Evolutionary conservation across 1,140 invertebrate genomes (phyloP), one percentile per base, ranked within the genome.

Genomic region (Danaus plexippus): DNA sequence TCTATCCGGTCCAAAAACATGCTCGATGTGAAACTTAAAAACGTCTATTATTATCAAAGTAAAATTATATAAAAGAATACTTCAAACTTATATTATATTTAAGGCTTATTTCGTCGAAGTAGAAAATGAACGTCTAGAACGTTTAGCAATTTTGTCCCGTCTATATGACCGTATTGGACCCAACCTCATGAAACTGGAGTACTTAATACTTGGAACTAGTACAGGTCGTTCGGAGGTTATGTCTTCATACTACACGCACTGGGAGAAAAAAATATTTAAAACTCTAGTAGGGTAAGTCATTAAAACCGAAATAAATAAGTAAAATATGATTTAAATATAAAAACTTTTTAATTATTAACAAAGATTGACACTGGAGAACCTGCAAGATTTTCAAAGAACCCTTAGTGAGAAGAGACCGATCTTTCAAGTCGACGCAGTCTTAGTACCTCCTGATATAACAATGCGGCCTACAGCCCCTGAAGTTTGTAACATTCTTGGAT

Each of bases 171-270:
- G 91, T 1, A 89, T 94, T 18, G 91, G 92, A 0, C 94, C 94
- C 0, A 90, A 95, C 46, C 77, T 97, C 1, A 92, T 92, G 51
- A 97, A 96, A 80, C 79, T 96, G 61, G 95, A 97, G 81, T 93
- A 92, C 63, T 69, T 94, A 9, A 91, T 93, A 0, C 76, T 94
- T 12, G 90, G 90, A 46, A 92, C 91, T 1, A 90, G 89, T 42
- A 91, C 90, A 0, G 92, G 92, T 1, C 87, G 81, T 50, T 92
- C 91, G 1, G 61, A 80, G 0, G 87, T 90, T 9, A 94, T 95
- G 93, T 79, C 81, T 1, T 71, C 89, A 0, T 92, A 92, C 69
- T 95, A 94, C 63, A 80, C 88, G 11, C 88, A 88, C 69, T 94
- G 92, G 89, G 93, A 94, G 74, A 87, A 88, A 52, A 90, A 92